Conservation (phyloP, 2,113 vertebrate genomes). For the Athene cunicularia region DNA sequence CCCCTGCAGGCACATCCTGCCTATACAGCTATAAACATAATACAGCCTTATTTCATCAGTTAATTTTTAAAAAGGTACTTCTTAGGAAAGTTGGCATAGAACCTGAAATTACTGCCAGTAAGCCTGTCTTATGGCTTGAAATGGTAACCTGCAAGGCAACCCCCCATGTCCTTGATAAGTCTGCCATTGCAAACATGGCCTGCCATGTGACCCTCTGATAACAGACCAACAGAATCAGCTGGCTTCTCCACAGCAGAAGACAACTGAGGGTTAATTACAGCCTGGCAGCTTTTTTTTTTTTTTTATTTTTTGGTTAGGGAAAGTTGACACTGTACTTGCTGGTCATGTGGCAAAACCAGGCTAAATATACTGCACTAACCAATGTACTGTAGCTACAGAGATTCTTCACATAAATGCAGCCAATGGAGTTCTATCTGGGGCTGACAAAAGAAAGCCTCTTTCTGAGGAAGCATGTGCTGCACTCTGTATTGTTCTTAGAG, state of each 20-base stretch:
- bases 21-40: neutral
- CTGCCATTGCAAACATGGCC: neutral
- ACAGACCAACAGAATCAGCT: constrained; percentile 62
- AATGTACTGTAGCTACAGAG: neutral
- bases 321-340: constrained; percentile 60
- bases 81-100: neutral
- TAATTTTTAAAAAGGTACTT: neutral
- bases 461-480: neutral
- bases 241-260: constrained; percentile 56
- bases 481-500: neutral
- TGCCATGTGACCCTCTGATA: constrained; percentile 45
- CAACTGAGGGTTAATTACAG: constrained; percentile 79
- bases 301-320: constrained; percentile 56
- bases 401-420: constrained; percentile 32
- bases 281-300: constrained; percentile 17
- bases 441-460: neutral
- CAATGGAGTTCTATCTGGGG: neutral
- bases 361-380: constrained; percentile 68
- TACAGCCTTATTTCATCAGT: neutral
- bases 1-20: neutral
- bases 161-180: neutral
- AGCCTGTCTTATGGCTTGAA: neutral
- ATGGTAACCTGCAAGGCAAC: neutral
- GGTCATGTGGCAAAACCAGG: constrained; percentile 28
- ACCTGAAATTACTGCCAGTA: neutral